phyloP scores from a whole-genome alignment of 2,113 vertebrate genomes.

The Sturnus vulgaris region DNA sequence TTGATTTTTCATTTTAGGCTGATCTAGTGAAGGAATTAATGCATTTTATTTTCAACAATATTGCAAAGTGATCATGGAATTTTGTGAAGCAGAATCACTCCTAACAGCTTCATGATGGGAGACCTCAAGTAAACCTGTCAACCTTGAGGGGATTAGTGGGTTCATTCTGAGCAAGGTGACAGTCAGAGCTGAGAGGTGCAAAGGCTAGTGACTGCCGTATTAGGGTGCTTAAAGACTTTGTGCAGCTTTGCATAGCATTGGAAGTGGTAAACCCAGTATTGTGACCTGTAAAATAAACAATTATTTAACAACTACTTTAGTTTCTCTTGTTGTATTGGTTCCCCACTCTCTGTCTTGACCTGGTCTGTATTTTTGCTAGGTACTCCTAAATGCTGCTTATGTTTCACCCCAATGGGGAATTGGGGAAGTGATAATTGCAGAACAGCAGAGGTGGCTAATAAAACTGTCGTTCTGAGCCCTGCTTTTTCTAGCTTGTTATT shows the following conservation, averaged over 20 bases:
- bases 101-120: not conserved
- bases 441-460: not conserved
- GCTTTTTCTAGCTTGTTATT: not conserved
- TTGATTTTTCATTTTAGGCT: not conserved
- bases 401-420: not conserved
- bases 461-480: not conserved
- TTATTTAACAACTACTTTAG: not conserved
- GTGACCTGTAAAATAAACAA: not conserved
- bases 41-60: not conserved
- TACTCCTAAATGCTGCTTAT: not conserved
- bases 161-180: not conserved
- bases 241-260: not conserved
- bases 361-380: not conserved
- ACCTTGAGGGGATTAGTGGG: not conserved
- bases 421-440: not conserved
- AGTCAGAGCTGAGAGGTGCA: not conserved
- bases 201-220: not conserved
- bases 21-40: not conserved
- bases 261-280: not conserved
- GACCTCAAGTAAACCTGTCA: not conserved
- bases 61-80: not conserved
- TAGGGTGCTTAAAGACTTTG: not conserved
- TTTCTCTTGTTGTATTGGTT: not conserved
- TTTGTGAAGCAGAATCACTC: not conserved
- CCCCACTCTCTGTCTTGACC: not conserved